A percentile compares a stretch with the other conserved stretches of the same genome.
Conservation (phyloP, 2,113 vertebrate species). For the Acanthisitta chloris region DNA sequence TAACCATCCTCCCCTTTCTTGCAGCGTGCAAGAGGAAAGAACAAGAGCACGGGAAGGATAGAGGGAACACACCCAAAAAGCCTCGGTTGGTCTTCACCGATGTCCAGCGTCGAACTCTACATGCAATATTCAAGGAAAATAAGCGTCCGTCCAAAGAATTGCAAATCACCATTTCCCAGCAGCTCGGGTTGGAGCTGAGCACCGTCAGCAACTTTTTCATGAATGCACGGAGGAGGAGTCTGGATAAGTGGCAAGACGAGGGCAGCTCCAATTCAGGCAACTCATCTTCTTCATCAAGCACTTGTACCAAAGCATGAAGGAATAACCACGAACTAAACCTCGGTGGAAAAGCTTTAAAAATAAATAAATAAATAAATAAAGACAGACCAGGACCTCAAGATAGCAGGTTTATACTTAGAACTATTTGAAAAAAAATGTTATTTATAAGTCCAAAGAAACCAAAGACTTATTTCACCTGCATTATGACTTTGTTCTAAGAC, state of each 20-base stretch:
- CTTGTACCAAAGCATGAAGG: slow-evolving; percentile 99
- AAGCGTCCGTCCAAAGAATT: slow-evolving; percentile 99
- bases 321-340: slow-evolving; percentile 81
- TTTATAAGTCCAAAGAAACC: slow-evolving; percentile 99
- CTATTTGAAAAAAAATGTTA: slow-evolving; percentile 89
- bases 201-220: slow-evolving; percentile 99
- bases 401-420: slow-evolving; percentile 96
- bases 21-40: slow-evolving; percentile 98
- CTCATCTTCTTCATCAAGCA: slow-evolving; percentile 87
- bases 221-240: slow-evolving; percentile 95
- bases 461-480: slow-evolving; percentile 96
- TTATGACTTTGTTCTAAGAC: slow-evolving; percentile 88
- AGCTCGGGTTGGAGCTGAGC: slow-evolving; percentile 96
- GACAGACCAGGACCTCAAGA: slow-evolving; percentile 85
- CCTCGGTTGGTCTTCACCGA: slow-evolving; percentile 98
- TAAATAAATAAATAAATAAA: slow-evolving; percentile 74
- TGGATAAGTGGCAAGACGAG: slow-evolving; percentile 99
- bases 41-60: slow-evolving; percentile 92
- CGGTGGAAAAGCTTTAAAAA: slow-evolving; percentile 84
- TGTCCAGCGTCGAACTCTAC: slow-evolving; percentile 96
- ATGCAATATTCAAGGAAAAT: slow-evolving; percentile 99
- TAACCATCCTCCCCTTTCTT: slow-evolving; percentile 60
- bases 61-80: slow-evolving; percentile 91
- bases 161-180: slow-evolving; percentile 98
- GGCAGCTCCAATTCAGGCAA: slow-evolving; percentile 86